Conservation (phyloP, 2,888 invertebrate genomes). For the Xestia c-nigrum region DNA sequence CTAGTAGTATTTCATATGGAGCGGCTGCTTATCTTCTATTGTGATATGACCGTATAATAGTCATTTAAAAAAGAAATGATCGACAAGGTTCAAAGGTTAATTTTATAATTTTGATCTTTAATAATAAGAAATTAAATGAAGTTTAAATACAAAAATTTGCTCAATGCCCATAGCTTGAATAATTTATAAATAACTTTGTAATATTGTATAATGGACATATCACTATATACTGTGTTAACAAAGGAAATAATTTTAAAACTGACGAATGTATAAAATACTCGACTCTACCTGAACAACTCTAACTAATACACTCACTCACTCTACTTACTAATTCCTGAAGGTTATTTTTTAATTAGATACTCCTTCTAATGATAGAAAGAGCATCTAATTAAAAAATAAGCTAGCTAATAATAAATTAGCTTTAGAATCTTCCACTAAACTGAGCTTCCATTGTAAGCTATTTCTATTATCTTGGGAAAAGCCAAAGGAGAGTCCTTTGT, state of each 20-base stretch:
- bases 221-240: background rate
- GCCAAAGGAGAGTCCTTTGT: background rate
- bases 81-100: no score
- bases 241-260: background rate
- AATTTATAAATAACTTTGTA: background rate
- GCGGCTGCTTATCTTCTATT: no score
- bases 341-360: background rate
- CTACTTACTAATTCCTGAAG: background rate
- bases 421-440: background rate
- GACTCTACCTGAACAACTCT: background rate
- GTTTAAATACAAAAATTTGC: no score
- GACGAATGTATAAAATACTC: background rate
- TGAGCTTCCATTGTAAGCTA: background rate
- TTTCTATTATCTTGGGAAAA: constrained; percentile 4
- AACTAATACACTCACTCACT: no score
- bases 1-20: no score
- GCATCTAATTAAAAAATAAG: no score
- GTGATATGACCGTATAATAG: no score
- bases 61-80: no score
- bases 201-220: no score
- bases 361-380: no score
- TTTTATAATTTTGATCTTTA: no score
- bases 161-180: background rate
- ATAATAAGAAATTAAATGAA: no score
- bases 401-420: background rate